Conservation (phyloP, 2,888 invertebrate genomes). For the Ethmia dodecea region DNA sequence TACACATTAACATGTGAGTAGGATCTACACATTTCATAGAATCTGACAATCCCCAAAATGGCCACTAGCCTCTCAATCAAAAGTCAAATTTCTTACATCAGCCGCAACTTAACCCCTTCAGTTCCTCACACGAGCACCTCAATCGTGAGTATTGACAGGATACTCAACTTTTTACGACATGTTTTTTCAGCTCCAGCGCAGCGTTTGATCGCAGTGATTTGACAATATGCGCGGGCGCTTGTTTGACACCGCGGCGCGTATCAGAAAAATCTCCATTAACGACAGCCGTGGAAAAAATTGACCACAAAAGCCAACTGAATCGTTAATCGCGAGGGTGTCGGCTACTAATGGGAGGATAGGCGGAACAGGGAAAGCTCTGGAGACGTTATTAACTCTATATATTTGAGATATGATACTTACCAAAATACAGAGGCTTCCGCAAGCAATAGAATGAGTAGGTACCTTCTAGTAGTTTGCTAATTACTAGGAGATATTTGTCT, state of each 20-base stretch:
- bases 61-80: neutral
- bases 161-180: constrained; percentile 37
- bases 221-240: constrained; percentile 51
- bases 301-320: constrained; percentile 60
- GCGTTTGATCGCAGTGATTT: constrained; percentile 68
- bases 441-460: too few species aligned
- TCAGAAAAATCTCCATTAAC: constrained; percentile 69
- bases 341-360: constrained; percentile 62
- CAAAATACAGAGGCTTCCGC: too few species aligned
- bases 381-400: too few species aligned
- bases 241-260: constrained; percentile 59
- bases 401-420: too few species aligned
- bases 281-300: constrained; percentile 61
- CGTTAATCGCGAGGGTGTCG: constrained; percentile 68
- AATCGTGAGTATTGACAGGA: constrained; percentile 48
- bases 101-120: neutral
- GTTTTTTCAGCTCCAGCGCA: constrained; percentile 38
- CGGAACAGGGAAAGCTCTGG: constrained; percentile 26
- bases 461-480: too few species aligned
- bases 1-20: too few species aligned
- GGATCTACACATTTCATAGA: too few species aligned
- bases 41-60: too few species aligned
- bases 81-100: neutral
- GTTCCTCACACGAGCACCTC: neutral
- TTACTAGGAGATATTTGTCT: too few species aligned